Evolutionary conservation across 2,797 vertebrate genomes (phyloP), one percentile per base, ranked within the genome.

Genomic region (Threskiornis aethiopicus): DNA sequence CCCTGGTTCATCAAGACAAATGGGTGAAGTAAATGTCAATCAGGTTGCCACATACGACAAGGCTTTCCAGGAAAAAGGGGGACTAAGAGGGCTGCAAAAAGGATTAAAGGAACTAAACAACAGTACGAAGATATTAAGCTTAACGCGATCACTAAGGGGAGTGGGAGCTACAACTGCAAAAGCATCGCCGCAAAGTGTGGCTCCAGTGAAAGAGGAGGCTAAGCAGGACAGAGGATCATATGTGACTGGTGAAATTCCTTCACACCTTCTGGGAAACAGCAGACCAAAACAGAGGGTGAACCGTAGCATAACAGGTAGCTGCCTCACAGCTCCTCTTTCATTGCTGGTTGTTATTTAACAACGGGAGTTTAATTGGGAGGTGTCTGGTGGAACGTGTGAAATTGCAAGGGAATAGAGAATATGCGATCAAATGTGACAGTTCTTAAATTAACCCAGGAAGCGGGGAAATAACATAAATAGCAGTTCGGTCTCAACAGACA

Each of bases 401-500:
- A 72, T 87, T 65, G 42, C 84, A 77, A 87, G 59, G 71, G 64
- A 92, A 77, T 44, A 73, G 51, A 76, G 71, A 92, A 51, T 69
- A 87, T 20, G 20, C 3, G 5, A 87, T 89, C 22, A 10, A 81
- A 87, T 77, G 75, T 89, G 91, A 51, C 89, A 89, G 84, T 52
- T 85, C 75, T 82, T 80, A 89, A 85, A 93, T 55, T 52, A 80
- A 39, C 47, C 44, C 12, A 89, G 87, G 71, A 96, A 95, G 71
- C 0, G 0, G 62, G 33, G 66, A 76, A 95, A 58, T 51, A 85
- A 81, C 39, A 85, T 31, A 87, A 89, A 91, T 80, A 73, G 18
- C 61, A 44, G 15, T 71, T 86, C 11, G 11, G 52, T 91, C 89
- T 92, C 64, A 79, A 79, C 67, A 84, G 89, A 41, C 76, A 54